Evolutionary conservation across 1,140 invertebrate species (phyloP), one percentile per base, ranked within the genome.

Genomic region (Sarcophaga bullata): DNA sequence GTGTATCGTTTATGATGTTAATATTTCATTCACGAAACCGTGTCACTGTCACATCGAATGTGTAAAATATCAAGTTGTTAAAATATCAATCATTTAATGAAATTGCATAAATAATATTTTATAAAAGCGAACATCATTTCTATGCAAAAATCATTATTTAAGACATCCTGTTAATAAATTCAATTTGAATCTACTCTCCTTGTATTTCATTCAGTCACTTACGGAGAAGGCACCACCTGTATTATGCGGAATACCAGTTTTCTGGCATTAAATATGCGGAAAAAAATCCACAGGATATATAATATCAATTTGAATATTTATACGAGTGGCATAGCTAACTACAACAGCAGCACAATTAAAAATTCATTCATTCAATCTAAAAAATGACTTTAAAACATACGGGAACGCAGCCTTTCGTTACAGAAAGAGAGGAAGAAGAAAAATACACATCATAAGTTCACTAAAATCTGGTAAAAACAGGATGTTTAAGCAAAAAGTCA

Each of bases 91-190:
- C 25, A 37, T 37, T 37, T 37, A 37, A 37, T 37, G 25, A 37
- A 37, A 37, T 37, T 37, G 25, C 4, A 1, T 37, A 37, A 1
- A 37, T 37, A 37, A 37, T 37, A 37, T 37, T 37, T 37, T 37
- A 37, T 37, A 37, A 37, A 37, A 37, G 25, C 25, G 25, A 37
- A 37, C 25, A 37, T 37, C 25, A 37, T 37, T 37, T 37, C 25
- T 37, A 37, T 37, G 25, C 25, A 37, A 37, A 37, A 37, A 37
- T 37, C 25, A 37, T 37, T 37, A 37, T 37, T 37, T 37, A 37
- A 37, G 62, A 25, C 62, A 68, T 68, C 62, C 62, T 68, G 62
- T 19, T 25, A 68, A 68, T 68, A 68, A 68, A 68, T 68, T 68
- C 19, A 19, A 68, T 10, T 19, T 68, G n/a, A 68, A 68, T 17